A percentile compares a stretch with the other conserved stretches of the same genome.
Evolutionary conservation across 2,113 vertebrate genomes (phyloP).

Genomic region (Panthera leo): DNA sequence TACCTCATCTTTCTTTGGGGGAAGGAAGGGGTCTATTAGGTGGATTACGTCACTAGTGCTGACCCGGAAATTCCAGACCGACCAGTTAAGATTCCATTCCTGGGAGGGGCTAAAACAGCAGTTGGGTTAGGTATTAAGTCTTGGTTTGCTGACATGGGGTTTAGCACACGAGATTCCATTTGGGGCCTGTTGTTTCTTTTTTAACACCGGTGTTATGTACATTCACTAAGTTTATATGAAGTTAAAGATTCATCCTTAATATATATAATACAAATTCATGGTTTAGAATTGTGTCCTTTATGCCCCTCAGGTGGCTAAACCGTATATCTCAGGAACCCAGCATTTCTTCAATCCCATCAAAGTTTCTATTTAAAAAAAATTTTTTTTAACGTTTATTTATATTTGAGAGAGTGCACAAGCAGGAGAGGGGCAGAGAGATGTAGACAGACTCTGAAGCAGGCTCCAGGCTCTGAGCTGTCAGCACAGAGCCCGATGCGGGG

Average conservation of each 20-base stretch:
- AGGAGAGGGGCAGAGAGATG: too few relatives aligned
- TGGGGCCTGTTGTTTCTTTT: neutral
- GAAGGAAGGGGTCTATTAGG: neutral
- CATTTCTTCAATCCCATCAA: constrained; percentile 5
- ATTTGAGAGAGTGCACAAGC: too few relatives aligned
- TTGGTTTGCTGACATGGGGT: neutral
- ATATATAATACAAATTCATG: neutral
- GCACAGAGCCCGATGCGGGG: too few relatives aligned
- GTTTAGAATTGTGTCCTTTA: neutral
- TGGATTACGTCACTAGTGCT: neutral
- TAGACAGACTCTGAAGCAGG: too few relatives aligned
- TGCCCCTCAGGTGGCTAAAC: neutral
- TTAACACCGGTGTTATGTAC: neutral
- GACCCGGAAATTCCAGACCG: neutral
- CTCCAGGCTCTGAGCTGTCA: too few relatives aligned
- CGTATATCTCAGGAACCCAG: neutral
- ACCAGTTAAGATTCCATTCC: neutral
- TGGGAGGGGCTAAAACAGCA: neutral
- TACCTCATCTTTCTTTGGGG: neutral
- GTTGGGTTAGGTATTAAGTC: neutral
- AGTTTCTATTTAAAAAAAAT: neutral
- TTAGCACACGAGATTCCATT: neutral
- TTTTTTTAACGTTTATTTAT: too few relatives aligned
- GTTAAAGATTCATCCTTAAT: neutral
- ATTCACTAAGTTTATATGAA: neutral